Percentiles rank a stretch among this genome's conserved stretches.
Conservation (phyloP, 2,113 vertebrate species). For the Brachypteracias leptosomus region DNA sequence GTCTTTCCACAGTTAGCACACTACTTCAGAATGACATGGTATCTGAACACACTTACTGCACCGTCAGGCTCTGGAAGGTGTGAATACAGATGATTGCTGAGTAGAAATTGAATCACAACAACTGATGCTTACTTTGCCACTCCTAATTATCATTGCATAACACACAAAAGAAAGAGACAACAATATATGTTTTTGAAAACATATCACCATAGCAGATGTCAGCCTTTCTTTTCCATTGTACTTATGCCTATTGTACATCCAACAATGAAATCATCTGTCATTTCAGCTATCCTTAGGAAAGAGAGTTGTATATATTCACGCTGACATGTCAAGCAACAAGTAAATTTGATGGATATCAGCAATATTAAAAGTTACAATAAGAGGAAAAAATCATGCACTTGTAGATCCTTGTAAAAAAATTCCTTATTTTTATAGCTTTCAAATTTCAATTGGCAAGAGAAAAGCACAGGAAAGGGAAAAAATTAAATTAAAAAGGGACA, state of each 20-base stretch:
- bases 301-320: constrained; percentile 15
- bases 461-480: not conserved
- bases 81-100: not conserved
- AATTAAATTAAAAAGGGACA: not conserved
- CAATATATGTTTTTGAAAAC: constrained; percentile 25
- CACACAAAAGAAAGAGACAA: not conserved
- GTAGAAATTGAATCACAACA: not conserved
- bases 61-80: not conserved
- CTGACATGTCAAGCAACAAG: constrained; percentile 17
- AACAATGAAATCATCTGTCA: constrained; percentile 49
- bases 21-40: not conserved
- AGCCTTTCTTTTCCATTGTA: constrained; percentile 20
- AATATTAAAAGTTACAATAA: not conserved
- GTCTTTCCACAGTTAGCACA: not conserved
- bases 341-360: not conserved
- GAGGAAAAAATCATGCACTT: not conserved
- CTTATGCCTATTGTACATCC: constrained; percentile 18
- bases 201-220: constrained; percentile 12
- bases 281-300: constrained; percentile 30
- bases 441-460: not conserved
- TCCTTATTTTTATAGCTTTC: not conserved
- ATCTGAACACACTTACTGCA: not conserved
- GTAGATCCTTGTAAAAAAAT: not conserved
- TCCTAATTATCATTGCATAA: constrained; percentile 19
- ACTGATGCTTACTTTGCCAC: constrained; percentile 7